These are phyloP conservation scores for Hermetia illucens DNA, from an alignment of 1,140 invertebrate species.

Conservation along the genomic window DNA sequence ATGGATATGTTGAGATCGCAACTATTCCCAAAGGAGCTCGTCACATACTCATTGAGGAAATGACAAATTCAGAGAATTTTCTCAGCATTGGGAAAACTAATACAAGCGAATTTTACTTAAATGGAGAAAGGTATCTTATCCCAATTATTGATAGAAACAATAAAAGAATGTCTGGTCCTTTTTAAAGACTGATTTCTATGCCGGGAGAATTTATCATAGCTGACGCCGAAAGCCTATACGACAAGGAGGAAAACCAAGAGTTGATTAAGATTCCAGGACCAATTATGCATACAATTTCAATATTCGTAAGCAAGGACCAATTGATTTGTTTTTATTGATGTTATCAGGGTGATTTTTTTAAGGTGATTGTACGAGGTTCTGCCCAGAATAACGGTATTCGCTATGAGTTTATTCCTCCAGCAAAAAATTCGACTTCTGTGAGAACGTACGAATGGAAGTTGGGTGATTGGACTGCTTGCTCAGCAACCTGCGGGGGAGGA, in stretches of 20 bases:
- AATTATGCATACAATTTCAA: constrained; percentile 62
- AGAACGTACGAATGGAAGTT: constrained; percentile 58
- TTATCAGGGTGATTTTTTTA: too few species aligned
- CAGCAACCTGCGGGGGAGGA: constrained; percentile 61
- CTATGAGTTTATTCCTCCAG: constrained; percentile 71
- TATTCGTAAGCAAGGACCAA: constrained; percentile 62
- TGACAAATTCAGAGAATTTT: constrained; percentile 66
- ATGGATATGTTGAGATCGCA: constrained; percentile 43
- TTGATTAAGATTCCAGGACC: constrained; percentile 69
- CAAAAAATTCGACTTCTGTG: constrained; percentile 36
- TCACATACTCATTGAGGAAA: constrained; percentile 69
- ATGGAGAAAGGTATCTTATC: constrained; percentile 54
- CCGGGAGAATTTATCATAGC: constrained; percentile 70
- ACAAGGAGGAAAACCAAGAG: constrained; percentile 66
- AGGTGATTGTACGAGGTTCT: constrained; percentile 68
- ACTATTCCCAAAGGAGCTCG: constrained; percentile 64
- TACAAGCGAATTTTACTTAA: constrained; percentile 60
- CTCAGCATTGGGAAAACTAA: constrained; percentile 58
- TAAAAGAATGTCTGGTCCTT: neutral
- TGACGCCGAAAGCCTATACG: constrained; percentile 68
- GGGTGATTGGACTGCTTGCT: constrained; percentile 65
- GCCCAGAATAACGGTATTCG: constrained; percentile 62
- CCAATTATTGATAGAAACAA: neutral
- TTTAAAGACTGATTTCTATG: constrained; percentile 52
- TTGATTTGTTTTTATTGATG: constrained; percentile 1